These are phyloP conservation scores for Montipora sp. DNA, from an alignment of 64 coral and sea anemone species.

Conservation along the genomic window DNA sequence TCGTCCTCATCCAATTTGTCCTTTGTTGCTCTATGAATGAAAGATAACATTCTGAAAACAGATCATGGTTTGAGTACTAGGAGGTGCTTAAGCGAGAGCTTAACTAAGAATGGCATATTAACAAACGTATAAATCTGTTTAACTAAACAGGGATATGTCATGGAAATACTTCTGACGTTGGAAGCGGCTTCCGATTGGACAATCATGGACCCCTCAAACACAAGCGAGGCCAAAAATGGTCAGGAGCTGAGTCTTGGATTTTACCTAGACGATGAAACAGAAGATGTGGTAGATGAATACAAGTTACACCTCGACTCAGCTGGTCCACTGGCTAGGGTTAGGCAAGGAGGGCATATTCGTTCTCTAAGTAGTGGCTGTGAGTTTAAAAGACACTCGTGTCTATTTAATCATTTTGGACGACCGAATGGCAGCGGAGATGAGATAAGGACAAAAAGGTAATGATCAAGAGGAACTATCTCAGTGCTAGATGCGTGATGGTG, in stretches of 20 bases:
- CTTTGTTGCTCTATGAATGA: too few relatives aligned
- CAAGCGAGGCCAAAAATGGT: neutral
- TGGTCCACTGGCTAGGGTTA: constrained; percentile 46
- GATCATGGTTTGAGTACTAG: too few relatives aligned
- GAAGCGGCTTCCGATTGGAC: constrained; percentile 89
- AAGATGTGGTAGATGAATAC: constrained; percentile 45
- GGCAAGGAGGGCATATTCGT: constrained; percentile 67
- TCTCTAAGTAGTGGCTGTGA: constrained; percentile 88
- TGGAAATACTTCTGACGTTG: constrained; percentile 94
- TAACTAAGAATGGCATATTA: neutral
- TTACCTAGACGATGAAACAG: constrained; percentile 50
- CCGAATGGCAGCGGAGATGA: constrained; percentile 70
- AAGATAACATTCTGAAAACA: too few relatives aligned
- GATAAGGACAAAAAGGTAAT: constrained; percentile 72
- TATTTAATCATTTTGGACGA: constrained; percentile 75
- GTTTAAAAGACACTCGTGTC: constrained; percentile 61
- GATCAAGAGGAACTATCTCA: neutral
- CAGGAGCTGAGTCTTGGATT: constrained; percentile 1
- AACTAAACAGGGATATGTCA: constrained; percentile 83
- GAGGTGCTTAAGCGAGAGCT: too few relatives aligned
- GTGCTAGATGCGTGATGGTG: too few relatives aligned
- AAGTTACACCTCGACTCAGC: constrained; percentile 30
- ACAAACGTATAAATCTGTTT: neutral
- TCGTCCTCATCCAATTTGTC: too few relatives aligned
- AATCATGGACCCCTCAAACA: constrained; percentile 58